These are phyloP conservation scores for Phymastichus coffea DNA, from an alignment of 1,140 invertebrate species.

Conservation along the genomic window DNA sequence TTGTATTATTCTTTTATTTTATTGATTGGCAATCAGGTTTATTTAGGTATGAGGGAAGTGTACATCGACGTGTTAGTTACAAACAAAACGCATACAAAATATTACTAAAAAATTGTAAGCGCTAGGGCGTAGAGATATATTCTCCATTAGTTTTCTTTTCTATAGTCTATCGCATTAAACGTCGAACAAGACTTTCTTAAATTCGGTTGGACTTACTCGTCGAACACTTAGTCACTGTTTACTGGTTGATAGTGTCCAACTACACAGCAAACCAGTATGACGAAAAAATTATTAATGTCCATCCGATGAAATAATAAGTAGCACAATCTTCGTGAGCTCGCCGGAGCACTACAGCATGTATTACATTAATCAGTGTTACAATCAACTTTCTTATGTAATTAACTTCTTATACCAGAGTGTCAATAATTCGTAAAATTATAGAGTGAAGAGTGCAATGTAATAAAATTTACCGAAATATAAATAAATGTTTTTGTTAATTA, in stretches of 20 bases:
- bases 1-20: not conserved
- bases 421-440: too few relatives aligned
- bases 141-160: slow-evolving; percentile 14
- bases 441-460: too few relatives aligned
- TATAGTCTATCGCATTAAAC: slow-evolving; percentile 27
- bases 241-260: slow-evolving; percentile 7
- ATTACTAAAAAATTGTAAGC: slow-evolving; percentile 20
- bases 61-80: slow-evolving; percentile 24
- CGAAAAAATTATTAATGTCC: not conserved
- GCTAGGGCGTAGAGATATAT: slow-evolving; percentile 26
- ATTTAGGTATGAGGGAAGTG: slow-evolving; percentile 30
- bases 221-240: slow-evolving; percentile 7
- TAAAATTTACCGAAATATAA: too few relatives aligned
- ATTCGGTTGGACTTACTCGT: slow-evolving; percentile 1
- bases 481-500: too few relatives aligned
- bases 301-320: not conserved
- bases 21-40: slow-evolving; percentile 24
- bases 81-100: slow-evolving; percentile 32
- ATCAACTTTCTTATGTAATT: not conserved
- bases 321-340: slow-evolving; percentile 16
- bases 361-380: slow-evolving; percentile 6
- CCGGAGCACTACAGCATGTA: slow-evolving; percentile 15
- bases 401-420: too few relatives aligned
- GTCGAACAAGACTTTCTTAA: slow-evolving; percentile 23
- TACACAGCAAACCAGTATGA: too few relatives aligned